These are phyloP conservation scores for Lasioglossum lativentre DNA, from an alignment of 2,888 invertebrate species.

Conservation along the genomic window DNA sequence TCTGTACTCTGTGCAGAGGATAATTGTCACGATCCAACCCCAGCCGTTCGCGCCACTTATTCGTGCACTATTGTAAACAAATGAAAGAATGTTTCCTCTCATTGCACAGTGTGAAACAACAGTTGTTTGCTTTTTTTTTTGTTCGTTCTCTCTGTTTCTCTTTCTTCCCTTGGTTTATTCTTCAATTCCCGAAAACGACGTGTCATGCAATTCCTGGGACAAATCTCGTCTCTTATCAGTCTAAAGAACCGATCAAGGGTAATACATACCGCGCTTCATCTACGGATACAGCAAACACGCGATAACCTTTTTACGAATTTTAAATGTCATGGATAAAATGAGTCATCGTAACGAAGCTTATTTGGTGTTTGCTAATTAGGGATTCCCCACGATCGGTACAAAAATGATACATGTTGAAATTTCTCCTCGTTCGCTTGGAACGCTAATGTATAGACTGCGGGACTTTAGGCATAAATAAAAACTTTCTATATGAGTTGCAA, in stretches of 20 bases:
- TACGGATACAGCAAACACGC: conserved; percentile 40
- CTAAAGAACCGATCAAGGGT: conserved; percentile 49
- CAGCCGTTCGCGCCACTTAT: not conserved
- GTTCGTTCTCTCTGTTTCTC: conserved; percentile 18
- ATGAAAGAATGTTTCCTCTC: not conserved
- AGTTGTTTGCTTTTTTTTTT: not conserved
- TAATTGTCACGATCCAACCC: not conserved
- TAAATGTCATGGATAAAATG: conserved; percentile 10
- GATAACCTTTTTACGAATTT: not conserved
- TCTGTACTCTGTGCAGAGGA: not conserved
- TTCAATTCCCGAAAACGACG: conserved; percentile 71
- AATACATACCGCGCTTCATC: not conserved
- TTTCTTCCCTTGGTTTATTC: not conserved
- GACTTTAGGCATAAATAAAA: not conserved
- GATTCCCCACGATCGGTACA: conserved; percentile 64
- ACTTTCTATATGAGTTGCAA: not conserved
- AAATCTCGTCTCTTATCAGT: conserved; percentile 57
- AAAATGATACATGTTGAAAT: conserved; percentile 71
- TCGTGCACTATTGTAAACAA: not conserved
- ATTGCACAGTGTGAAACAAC: conserved; percentile 6
- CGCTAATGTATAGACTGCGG: not conserved
- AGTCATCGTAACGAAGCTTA: not conserved
- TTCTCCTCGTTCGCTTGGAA: conserved; percentile 32
- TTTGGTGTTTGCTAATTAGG: conserved; percentile 31
- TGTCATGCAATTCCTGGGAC: conserved; percentile 70